phyloP scores from a whole-genome alignment of 2,888 invertebrate genomes.

The Drosophila atripex region DNA sequence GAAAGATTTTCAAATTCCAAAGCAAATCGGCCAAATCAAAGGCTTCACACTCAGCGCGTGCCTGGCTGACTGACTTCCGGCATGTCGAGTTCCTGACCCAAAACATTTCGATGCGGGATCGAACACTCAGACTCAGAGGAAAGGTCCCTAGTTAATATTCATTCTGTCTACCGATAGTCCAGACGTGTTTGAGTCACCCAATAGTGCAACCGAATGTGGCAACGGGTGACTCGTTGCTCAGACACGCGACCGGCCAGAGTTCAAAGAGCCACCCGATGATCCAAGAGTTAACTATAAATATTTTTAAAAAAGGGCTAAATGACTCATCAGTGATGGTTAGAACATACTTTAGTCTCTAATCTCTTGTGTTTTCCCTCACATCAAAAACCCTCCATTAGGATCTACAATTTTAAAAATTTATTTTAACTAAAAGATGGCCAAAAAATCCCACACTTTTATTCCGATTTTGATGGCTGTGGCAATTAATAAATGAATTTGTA shows the following conservation, averaged over 20 bases:
- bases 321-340: conserved; percentile 53
- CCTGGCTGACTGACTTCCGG: conserved; percentile 61
- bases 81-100: conserved; percentile 40
- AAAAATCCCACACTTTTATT: neutral
- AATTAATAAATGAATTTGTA: conserved; percentile 59
- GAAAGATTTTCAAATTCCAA: conserved; percentile 30
- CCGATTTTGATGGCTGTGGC: conserved; percentile 1
- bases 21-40: conserved; percentile 40
- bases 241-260: conserved; percentile 62
- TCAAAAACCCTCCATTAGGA: neutral
- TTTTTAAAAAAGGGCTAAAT: conserved; percentile 50
- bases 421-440: neutral
- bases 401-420: neutral
- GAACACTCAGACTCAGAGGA: conserved; percentile 19
- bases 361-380: neutral
- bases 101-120: conserved; percentile 44
- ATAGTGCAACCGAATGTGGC: conserved; percentile 41
- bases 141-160: conserved; percentile 68
- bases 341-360: neutral
- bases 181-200: conserved; percentile 70
- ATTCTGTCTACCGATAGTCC: conserved; percentile 57
- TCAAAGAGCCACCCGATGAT: conserved; percentile 62
- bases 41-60: conserved; percentile 53
- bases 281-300: conserved; percentile 16
- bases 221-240: conserved; percentile 37